Evolutionary conservation across 2,797 vertebrate genomes (phyloP), one percentile per base, ranked within the genome.

Genomic region (Eospalax fontanierii): DNA sequence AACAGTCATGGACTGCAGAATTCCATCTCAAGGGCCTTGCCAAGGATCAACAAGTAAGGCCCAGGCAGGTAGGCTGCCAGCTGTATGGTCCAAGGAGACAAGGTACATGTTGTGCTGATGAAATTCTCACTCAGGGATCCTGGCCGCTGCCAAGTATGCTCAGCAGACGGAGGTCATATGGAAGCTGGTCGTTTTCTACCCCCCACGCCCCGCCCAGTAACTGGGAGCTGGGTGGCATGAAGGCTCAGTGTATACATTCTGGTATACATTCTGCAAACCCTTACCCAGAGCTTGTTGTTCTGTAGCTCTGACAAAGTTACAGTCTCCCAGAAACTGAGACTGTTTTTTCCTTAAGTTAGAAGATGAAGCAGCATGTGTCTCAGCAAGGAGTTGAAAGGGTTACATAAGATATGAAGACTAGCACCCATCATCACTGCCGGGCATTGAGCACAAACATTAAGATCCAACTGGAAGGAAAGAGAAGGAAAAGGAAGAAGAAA

Each of bases 351-450:
- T 74, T 46, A 54, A 54, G 50, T 54, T 54, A 54, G 50, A 54
- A 54, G 50, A 85, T 54, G 43, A 91, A 59, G 26, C 35, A 46
- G 61, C 63, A 65, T 24, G n/a, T 91, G 46, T 22, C 19, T 54
- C n/a, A 83, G 7, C 0, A 0, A 18, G 40, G 38, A 88, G 24
- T 82, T 70, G 35, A 57, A 86, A 76, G 33, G 50, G 91, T 81
- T 81, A 91, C 75, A 76, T 57, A 65, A 76, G 61, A 81, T 54
- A 86, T 35, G 68, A 89, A 71, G 43, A 46, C 50, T 50, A 54
- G 50, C 50, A 54, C 50, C 50, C 50, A 54, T 54, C 50, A 26
- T 95, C 80, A 61, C 30, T 63, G 50, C 54, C 88, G 75, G 75
- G 30, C 59, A 54, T 46, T 70, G 40, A 30, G 68, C 54, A 87